These are phyloP conservation scores for Diorhabda sublineata DNA, from an alignment of 1,140 invertebrate genomes.

Conservation along the genomic window DNA sequence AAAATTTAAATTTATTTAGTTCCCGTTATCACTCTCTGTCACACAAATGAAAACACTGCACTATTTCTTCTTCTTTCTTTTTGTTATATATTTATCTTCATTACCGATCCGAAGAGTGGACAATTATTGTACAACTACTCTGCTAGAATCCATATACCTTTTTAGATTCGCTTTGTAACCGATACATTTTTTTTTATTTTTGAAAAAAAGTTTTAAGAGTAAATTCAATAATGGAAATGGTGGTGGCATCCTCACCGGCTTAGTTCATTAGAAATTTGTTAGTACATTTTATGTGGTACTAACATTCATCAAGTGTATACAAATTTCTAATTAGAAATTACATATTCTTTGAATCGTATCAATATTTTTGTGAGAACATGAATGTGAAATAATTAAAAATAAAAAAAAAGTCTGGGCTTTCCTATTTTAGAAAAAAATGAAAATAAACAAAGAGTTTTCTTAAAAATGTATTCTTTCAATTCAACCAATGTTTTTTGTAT, in stretches of 20 bases:
- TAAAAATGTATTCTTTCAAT: too few relatives aligned
- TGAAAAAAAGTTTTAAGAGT: slow-evolving; percentile 24
- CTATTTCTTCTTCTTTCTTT: slow-evolving; percentile 27
- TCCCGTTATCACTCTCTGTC: slow-evolving; percentile 15
- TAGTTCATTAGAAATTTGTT: not conserved
- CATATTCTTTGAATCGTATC: too few relatives aligned
- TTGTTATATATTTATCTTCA: not conserved
- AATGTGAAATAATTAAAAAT: too few relatives aligned
- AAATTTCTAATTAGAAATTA: not conserved
- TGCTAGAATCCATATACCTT: slow-evolving; percentile 46
- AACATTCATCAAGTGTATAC: slow-evolving; percentile 7
- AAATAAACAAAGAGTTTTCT: too few relatives aligned
- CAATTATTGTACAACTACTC: slow-evolving; percentile 42
- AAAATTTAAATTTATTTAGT: slow-evolving; percentile 36
- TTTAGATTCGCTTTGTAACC: slow-evolving; percentile 23
- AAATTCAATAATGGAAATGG: slow-evolving; percentile 19
- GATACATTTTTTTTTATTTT: slow-evolving; percentile 3
- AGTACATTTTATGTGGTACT: not conserved
- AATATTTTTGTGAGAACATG: too few relatives aligned
- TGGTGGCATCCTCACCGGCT: slow-evolving; percentile 5
- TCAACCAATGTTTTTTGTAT: too few relatives aligned
- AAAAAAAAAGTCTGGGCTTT: too few relatives aligned
- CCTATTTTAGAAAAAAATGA: too few relatives aligned
- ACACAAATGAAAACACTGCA: slow-evolving; percentile 40
- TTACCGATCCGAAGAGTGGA: slow-evolving; percentile 44